These are phyloP conservation scores for Tympanuchus pallidicinctus DNA, from an alignment of 2,113 vertebrate species.

Conservation along the genomic window DNA sequence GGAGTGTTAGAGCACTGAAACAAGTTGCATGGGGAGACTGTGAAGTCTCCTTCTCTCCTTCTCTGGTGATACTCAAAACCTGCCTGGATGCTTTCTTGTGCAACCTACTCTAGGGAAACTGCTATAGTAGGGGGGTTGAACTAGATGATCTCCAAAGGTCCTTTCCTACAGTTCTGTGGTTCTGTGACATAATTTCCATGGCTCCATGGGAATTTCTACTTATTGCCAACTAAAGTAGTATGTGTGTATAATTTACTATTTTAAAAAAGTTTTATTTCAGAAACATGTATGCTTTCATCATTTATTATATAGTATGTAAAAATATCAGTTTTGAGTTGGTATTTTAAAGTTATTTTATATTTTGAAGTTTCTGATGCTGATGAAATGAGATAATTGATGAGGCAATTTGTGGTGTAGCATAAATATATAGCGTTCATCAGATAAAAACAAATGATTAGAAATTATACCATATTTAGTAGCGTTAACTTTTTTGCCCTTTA, in stretches of 20 bases:
- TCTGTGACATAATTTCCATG: not conserved
- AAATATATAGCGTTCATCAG: constrained; percentile 52
- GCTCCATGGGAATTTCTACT: not conserved
- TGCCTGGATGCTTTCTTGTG: not conserved
- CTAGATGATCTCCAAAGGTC: not conserved
- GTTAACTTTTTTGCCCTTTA: constrained; percentile 65
- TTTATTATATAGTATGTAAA: not conserved
- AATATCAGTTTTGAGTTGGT: not conserved
- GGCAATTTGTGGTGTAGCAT: constrained; percentile 10
- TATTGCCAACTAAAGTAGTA: not conserved
- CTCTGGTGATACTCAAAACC: not conserved
- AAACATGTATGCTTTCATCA: not conserved
- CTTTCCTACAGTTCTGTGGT: not conserved
- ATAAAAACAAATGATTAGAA: constrained; percentile 37
- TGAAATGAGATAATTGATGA: constrained; percentile 43
- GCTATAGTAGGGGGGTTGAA: not conserved
- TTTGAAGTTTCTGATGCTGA: constrained; percentile 22
- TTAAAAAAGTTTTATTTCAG: not conserved
- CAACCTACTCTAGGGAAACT: not conserved
- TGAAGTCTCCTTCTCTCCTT: not conserved
- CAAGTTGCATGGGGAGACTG: not conserved
- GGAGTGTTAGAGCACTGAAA: not conserved
- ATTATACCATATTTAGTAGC: constrained; percentile 56
- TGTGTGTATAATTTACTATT: not conserved
- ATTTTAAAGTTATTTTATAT: constrained; percentile 16